Base-by-base conservation (phyloP, 2,888 invertebrate species). In the Synanthedon formicaeformis region DNA sequence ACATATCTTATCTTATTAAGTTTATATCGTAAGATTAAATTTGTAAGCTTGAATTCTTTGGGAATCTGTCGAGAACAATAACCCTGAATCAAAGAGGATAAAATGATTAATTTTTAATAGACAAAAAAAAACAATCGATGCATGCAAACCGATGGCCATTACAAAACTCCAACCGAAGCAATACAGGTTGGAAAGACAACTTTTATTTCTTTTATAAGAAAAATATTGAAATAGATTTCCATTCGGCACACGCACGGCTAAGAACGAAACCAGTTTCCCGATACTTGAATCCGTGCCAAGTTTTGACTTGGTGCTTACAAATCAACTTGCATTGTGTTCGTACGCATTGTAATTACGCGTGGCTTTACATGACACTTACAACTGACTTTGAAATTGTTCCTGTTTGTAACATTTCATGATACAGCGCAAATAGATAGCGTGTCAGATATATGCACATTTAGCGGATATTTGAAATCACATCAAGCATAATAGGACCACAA, bases 211-310 rank as follows among this genome's bases (percentile, higher is more conserved):
- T 69, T 72, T 71, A 64, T 69, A 72, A 73, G 73, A 76, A 78
- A 81, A 80, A 73, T 78, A 80, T 78, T 75, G 75, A 76, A 78
- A 78, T 62, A 60, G 56, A 70, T 79, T 75, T 67, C 62, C 67
- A 82, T 82, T 78, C 80, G 56, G 63, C 64, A 69, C 81, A 75
- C 81, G 79, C 69, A 61, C 57, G 64, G 62, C 66, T 71, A 63
- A 68, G 67, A 56, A 79, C 84, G 84, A 81, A 82, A 69, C 63
- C 65, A 65, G 81, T 74, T 70, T 82, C 60, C 72, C 69, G 71
- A 81, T 78, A 81, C 75, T 76, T 72, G 75, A 81, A 82, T 82
- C 81, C 81, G 81, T 75, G 69, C 74, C 69, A 71, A 64, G 62
- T 69, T 73, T 34, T 79, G 75, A 79, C 79, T 77, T 74, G 75